Percentiles rank a stretch among this genome's conserved stretches.
These are phyloP conservation scores for Rhagium mordax DNA, from an alignment of 2,888 invertebrate species.

Conservation along the genomic window DNA sequence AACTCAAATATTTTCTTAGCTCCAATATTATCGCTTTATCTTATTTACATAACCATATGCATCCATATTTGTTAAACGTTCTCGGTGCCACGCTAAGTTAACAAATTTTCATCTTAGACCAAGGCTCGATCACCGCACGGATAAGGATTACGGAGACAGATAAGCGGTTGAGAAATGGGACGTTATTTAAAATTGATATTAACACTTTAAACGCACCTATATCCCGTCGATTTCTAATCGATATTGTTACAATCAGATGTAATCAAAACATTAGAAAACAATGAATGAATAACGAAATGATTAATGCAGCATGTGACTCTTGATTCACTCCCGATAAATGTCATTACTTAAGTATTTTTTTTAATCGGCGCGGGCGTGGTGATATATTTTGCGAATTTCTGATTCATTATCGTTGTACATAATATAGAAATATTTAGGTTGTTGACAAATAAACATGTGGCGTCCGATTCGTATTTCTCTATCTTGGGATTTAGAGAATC, in stretches of 20 bases:
- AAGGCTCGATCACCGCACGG: not conserved
- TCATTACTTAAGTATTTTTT: conserved; percentile 27
- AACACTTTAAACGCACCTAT: not conserved
- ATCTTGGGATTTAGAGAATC: not conserved
- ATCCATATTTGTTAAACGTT: not conserved
- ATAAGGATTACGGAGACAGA: not conserved
- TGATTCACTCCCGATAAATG: conserved; percentile 27
- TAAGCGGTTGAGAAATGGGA: not conserved
- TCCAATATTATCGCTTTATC: not conserved
- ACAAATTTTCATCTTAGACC: not conserved
- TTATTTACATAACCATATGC: not conserved
- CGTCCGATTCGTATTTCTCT: not conserved
- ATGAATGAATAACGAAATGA: conserved; percentile 27
- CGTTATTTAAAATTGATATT: not conserved
- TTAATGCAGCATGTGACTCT: conserved; percentile 24
- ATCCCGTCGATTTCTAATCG: not conserved
- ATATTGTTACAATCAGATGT: not conserved
- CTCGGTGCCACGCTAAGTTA: not conserved
- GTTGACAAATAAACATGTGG: not conserved
- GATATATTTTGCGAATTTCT: not conserved
- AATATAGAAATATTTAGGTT: not conserved
- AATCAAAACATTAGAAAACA: conserved; percentile 9
- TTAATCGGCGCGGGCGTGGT: not conserved
- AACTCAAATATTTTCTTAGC: not conserved
- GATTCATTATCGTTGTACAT: conserved; percentile 20